A percentile compares a stretch with the other conserved stretches of the same genome.
These are phyloP conservation scores for Chromobotia macracanthus DNA, from an alignment of 2,797 vertebrate species.

Conservation along the genomic window DNA sequence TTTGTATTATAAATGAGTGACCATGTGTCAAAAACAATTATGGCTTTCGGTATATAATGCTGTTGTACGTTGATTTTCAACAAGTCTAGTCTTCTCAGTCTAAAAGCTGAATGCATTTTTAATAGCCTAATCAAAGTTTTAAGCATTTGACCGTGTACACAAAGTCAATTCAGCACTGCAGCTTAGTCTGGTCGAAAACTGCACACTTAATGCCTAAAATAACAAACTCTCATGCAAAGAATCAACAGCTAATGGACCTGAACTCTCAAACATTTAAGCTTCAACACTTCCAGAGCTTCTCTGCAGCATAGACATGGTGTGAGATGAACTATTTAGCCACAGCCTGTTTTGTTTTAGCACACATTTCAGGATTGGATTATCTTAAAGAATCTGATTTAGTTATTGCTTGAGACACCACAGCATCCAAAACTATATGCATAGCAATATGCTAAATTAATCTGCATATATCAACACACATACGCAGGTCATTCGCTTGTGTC, in stretches of 20 bases:
- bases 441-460: background rate
- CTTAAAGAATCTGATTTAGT: too few relatives aligned
- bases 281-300: too few relatives aligned
- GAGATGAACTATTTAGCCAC: background rate
- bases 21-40: slow-evolving; percentile 20
- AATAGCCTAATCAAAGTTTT: background rate
- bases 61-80: slow-evolving; percentile 2
- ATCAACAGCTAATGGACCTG: background rate
- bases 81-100: background rate
- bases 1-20: slow-evolving; percentile 24
- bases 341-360: background rate
- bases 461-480: too few relatives aligned
- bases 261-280: background rate
- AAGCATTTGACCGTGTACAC: background rate
- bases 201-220: background rate
- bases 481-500: slow-evolving; percentile 41
- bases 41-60: background rate
- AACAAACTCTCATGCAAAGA: background rate
- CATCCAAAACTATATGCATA: background rate
- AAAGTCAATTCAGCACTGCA: background rate
- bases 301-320: background rate
- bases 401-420: too few relatives aligned
- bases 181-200: background rate
- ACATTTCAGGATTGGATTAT: too few relatives aligned
- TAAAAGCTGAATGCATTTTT: slow-evolving; percentile 10